A percentile compares a stretch with the other conserved stretches of the same genome.
These are phyloP conservation scores for Hirudinaria manillensis DNA, from an alignment of 2,888 invertebrate genomes.

Conservation along the genomic window DNA sequence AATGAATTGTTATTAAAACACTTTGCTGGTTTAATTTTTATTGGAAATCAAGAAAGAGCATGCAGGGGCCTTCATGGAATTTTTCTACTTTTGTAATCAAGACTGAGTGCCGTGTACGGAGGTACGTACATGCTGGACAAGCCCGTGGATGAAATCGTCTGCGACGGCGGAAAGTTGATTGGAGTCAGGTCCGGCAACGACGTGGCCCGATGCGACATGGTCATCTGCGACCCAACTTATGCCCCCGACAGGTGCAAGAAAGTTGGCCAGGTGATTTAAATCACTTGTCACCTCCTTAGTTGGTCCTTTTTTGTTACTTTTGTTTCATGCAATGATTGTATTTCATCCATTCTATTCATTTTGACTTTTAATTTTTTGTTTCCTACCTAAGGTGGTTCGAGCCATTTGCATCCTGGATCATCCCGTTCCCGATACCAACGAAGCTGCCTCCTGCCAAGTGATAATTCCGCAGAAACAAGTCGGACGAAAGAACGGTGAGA, in stretches of 20 bases:
- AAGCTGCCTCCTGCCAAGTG: constrained; percentile 93
- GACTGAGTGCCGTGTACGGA: constrained; percentile 92
- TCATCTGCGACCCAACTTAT: constrained; percentile 88
- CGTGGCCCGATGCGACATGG: constrained; percentile 78
- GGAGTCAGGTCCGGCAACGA: constrained; percentile 93
- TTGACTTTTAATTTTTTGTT: not conserved
- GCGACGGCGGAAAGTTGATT: constrained; percentile 70
- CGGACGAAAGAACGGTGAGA: constrained; percentile 59
- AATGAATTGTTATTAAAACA: too few relatives aligned
- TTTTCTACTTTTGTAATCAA: not conserved
- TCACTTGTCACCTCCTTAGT: not conserved
- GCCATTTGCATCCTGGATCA: constrained; percentile 98
- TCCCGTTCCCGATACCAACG: constrained; percentile 88
- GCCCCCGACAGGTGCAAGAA: constrained; percentile 70
- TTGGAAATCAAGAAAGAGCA: not conserved
- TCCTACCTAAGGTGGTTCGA: constrained; percentile 65
- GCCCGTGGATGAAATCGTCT: constrained; percentile 90
- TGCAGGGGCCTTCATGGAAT: too few relatives aligned
- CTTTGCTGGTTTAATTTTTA: too few relatives aligned
- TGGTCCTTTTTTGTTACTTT: too few relatives aligned
- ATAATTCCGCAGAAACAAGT: constrained; percentile 99
- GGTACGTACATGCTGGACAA: constrained; percentile 99
- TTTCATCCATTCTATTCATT: too few relatives aligned
- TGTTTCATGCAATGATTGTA: too few relatives aligned
- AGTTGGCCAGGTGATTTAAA: constrained; percentile 56